Percentiles rank a stretch among this genome's conserved stretches.
phyloP scores from a whole-genome alignment of 1,140 invertebrate species.

The Dreissena rostriformis region DNA sequence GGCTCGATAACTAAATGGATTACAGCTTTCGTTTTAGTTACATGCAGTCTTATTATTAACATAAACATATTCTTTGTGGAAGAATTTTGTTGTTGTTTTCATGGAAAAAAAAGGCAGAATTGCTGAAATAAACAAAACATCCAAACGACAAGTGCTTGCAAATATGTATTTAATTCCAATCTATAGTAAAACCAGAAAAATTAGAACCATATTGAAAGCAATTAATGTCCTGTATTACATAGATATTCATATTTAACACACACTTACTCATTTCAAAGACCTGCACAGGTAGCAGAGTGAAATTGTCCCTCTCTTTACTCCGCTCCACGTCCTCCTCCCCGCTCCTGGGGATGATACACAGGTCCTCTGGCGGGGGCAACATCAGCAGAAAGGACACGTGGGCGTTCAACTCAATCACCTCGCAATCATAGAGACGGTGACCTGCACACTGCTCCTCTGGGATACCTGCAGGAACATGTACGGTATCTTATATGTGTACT shows the following conservation, averaged over 20 bases:
- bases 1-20: no score
- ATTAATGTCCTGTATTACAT: no score
- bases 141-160: no score
- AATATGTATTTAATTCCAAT: no score
- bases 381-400: conserved; percentile 95
- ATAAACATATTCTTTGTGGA: no score
- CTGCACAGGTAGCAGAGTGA: conserved; percentile 93
- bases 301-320: conserved; percentile 87
- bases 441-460: conserved; percentile 81
- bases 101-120: no score
- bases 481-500: not conserved
- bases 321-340: conserved; percentile 88
- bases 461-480: conserved; percentile 75
- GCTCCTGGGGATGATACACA: conserved; percentile 94
- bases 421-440: conserved; percentile 91
- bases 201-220: no score
- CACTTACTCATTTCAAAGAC: conserved; percentile 91
- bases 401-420: conserved; percentile 93
- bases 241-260: not conserved
- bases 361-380: conserved; percentile 93
- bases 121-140: no score
- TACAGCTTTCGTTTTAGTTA: no score
- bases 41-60: no score
- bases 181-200: no score
- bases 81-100: no score